phyloP scores from a whole-genome alignment of 2,113 vertebrate species.

The Gallinago jamesoni region DNA sequence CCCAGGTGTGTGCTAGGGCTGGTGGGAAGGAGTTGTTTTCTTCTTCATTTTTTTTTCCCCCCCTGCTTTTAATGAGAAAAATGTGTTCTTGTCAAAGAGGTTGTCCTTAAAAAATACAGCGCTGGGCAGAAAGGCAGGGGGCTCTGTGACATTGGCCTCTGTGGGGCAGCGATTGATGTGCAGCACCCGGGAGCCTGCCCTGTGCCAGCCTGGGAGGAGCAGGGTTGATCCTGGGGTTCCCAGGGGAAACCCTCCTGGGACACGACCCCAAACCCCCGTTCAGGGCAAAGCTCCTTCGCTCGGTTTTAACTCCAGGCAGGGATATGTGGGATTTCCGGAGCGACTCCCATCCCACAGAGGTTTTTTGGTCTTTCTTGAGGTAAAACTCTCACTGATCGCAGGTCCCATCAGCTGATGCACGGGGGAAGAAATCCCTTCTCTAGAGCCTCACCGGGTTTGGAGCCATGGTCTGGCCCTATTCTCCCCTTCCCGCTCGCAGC shows the following conservation, averaged over 20 bases:
- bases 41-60: not conserved
- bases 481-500: not conserved
- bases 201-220: not conserved
- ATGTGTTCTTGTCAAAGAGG: not conserved
- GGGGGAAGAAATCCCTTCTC: not conserved
- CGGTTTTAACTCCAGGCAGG: not conserved
- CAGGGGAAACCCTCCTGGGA: not conserved
- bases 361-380: not conserved
- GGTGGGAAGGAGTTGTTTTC: not conserved
- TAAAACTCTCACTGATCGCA: not conserved
- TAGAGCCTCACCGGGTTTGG: not conserved
- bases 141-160: not conserved
- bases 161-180: not conserved
- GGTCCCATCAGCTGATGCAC: not conserved
- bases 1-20: not conserved
- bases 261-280: not conserved
- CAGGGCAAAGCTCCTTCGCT: not conserved
- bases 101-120: not conserved
- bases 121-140: not conserved
- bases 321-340: not conserved
- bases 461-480: not conserved
- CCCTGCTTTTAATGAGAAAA: slow-evolving; percentile 1
- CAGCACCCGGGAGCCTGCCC: not conserved
- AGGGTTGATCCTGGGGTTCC: not conserved
- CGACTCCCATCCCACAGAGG: not conserved